Conservation (phyloP, 2,113 vertebrate genomes). For the Oryzias curvinotus region DNA sequence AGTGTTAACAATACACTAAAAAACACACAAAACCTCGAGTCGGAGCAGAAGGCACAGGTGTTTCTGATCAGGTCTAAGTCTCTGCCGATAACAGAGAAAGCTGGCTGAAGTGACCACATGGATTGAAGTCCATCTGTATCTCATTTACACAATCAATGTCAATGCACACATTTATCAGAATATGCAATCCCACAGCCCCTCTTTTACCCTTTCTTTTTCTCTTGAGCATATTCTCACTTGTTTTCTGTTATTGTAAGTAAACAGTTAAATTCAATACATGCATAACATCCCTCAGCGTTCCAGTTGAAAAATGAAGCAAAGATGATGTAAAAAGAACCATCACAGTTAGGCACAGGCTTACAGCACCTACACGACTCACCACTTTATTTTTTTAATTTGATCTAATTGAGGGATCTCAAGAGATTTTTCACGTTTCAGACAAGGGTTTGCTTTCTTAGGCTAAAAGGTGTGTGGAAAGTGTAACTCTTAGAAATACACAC, state of each 20-base stretch:
- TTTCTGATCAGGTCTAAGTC: constrained; percentile 25
- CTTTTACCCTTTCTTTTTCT: not conserved
- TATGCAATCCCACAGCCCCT: not conserved
- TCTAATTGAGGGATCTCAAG: too few species aligned
- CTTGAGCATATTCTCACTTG: not conserved
- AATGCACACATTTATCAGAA: constrained; percentile 18
- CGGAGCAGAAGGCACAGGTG: constrained; percentile 14
- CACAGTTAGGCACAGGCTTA: too few species aligned
- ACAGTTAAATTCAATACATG: too few species aligned
- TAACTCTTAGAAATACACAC: not conserved
- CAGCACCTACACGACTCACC: too few species aligned
- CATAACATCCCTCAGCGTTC: not conserved
- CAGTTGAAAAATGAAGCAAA: not conserved
- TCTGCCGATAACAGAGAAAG: constrained; percentile 20
- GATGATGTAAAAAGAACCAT: not conserved
- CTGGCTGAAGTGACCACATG: not conserved
- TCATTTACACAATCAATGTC: constrained; percentile 28
- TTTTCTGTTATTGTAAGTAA: not conserved
- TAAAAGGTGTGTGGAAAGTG: not conserved
- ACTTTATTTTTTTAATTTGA: too few species aligned
- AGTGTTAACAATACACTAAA: not conserved
- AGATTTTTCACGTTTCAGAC: too few species aligned
- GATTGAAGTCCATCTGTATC: constrained; percentile 33
- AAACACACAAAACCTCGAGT: not conserved
- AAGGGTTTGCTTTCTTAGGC: not conserved